Conservation (phyloP, 2,113 vertebrate genomes). For the Solea solea region DNA sequence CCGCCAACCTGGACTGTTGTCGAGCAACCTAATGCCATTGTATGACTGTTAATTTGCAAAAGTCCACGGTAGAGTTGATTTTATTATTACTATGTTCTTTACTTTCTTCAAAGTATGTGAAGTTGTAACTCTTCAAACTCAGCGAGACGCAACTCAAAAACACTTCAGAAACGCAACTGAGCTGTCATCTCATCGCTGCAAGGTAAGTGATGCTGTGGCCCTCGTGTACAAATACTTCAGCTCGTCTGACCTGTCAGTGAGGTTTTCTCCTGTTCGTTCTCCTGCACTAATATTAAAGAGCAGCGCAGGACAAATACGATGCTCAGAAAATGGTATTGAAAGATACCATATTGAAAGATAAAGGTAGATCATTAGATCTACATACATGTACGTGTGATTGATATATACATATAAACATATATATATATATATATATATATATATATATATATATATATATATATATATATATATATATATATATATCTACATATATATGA, state of each 20-base stretch:
- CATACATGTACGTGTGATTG: too few relatives aligned
- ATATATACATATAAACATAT: too few relatives aligned
- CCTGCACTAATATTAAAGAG: not conserved
- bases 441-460: too few relatives aligned
- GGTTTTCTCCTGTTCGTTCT: not conserved
- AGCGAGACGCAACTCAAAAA: slow-evolving; percentile 17
- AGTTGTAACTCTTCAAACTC: not conserved
- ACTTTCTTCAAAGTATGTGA: slow-evolving; percentile 18
- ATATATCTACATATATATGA: too few relatives aligned
- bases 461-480: too few relatives aligned
- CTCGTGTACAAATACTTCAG: not conserved
- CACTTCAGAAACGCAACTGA: slow-evolving; percentile 39
- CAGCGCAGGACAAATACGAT: too few relatives aligned
- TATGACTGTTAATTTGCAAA: slow-evolving; percentile 41
- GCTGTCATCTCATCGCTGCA: slow-evolving; percentile 55
- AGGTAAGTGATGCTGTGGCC: slow-evolving; percentile 60
- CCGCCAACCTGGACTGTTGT: slow-evolving; percentile 15
- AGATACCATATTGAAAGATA: too few relatives aligned
- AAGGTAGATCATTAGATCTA: too few relatives aligned
- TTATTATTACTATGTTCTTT: not conserved
- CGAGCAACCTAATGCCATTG: slow-evolving; percentile 34
- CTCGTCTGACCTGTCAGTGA: not conserved
- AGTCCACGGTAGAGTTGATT: slow-evolving; percentile 21
- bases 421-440: too few relatives aligned
- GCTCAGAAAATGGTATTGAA: too few relatives aligned